Base-by-base conservation (phyloP, 2,888 invertebrate species). In the Bellardia bayeri region DNA sequence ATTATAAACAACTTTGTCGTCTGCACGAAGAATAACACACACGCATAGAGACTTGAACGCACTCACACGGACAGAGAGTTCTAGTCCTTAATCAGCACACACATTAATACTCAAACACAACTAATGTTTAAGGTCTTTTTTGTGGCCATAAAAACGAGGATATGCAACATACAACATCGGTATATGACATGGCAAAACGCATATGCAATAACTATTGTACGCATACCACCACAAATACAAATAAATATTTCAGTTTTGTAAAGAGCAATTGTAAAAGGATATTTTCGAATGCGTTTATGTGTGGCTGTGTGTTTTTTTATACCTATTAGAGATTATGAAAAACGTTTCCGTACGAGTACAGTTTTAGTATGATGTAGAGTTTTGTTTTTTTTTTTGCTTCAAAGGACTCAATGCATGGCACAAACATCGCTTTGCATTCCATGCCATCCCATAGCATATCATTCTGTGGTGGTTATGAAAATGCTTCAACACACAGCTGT, bases 301-400 rank as follows among this genome's bases (percentile, higher is more conserved):
- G n/a, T 23, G 45, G 5, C 13, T 8, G 45, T 45, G 13, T 45
- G 23, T 66, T 14, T 33, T 33, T 72, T 45, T 33, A n/a, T 61
- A 13, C 3, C 9, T 64, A 63, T 51, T 51, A 64, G 13, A 23
- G 23, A 54, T 56, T 45, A 58, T 45, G 33, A 33, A 16, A 69
- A 79, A 69, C 13, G 37, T 9, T 69, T 69, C n/a, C 33, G 81
- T 66, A 81, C 81, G 72, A 45, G 81, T 66, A 81, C 81, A 81
- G 72, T 64, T 74, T 66, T 64, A 33, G 16, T 45, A 8, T 16
- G 33, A 2, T 61, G 0, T 16, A 75, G 30, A 6, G 11, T 1
- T 63, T 33, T 63, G 11, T 13, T 30, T 2, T 56, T 51, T 8
- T 8, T 37, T 23, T 23, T 23, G 23, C n/a, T 71, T 71, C 69